Evolutionary conservation across 2,888 invertebrate species (phyloP).

Genomic region (Platycheirus rosarum): DNA sequence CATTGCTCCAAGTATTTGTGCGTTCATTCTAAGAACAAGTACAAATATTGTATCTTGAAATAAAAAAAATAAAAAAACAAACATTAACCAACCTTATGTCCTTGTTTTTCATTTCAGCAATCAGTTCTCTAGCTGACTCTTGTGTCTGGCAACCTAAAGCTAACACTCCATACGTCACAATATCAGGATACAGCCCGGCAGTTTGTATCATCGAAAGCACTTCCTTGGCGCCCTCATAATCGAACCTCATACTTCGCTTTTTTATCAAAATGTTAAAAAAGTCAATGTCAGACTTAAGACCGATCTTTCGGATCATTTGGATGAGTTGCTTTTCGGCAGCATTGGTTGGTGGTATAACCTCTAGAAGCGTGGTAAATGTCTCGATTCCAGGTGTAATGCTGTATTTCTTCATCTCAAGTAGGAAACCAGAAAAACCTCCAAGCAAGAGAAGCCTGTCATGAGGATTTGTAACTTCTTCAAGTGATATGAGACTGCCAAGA

Average conservation of each 20-base stretch:
- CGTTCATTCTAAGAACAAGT: slow-evolving; percentile 85
- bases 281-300: slow-evolving; percentile 88
- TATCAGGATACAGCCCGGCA: slow-evolving; percentile 86
- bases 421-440: slow-evolving; percentile 90
- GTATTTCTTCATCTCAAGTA: slow-evolving; percentile 88
- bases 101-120: slow-evolving; percentile 88
- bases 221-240: slow-evolving; percentile 88
- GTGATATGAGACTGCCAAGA: slow-evolving; percentile 85
- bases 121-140: slow-evolving; percentile 86
- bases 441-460: slow-evolving; percentile 88
- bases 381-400: slow-evolving; percentile 89
- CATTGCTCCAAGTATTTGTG: slow-evolving; percentile 89
- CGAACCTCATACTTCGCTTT: slow-evolving; percentile 87
- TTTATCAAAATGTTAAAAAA: slow-evolving; percentile 95
- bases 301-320: slow-evolving; percentile 84
- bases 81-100: slow-evolving; percentile 84
- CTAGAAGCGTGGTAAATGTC: slow-evolving; percentile 90
- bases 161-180: slow-evolving; percentile 93
- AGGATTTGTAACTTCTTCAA: slow-evolving; percentile 85
- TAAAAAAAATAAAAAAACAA: neutral
- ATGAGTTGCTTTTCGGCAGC: slow-evolving; percentile 88
- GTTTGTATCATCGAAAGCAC: slow-evolving; percentile 85
- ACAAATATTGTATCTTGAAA: slow-evolving; percentile 3
- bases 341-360: slow-evolving; percentile 86
- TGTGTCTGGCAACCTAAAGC: slow-evolving; percentile 89